Conservation (phyloP, 1,140 invertebrate genomes). For the Calliopsis andreniformis region DNA sequence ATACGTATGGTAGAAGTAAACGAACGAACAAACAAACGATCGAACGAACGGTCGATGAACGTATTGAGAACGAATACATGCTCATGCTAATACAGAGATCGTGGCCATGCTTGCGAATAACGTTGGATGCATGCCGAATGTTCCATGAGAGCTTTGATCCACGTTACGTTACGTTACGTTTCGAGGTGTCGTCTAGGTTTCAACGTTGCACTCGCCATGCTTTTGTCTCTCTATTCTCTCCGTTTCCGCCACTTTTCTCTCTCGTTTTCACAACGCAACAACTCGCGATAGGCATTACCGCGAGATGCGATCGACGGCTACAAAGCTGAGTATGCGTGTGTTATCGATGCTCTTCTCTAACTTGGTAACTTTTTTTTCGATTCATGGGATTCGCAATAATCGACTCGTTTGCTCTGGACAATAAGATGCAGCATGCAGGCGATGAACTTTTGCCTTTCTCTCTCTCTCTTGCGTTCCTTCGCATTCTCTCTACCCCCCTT, state of each 20-base stretch:
- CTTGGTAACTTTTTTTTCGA: not conserved
- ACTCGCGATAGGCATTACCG: not conserved
- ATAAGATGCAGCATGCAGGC: constrained; percentile 46
- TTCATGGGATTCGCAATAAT: constrained; percentile 3
- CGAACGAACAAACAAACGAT: constrained; percentile 48
- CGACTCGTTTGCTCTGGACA: constrained; percentile 33
- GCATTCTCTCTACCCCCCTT: not conserved
- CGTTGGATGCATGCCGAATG: constrained; percentile 67
- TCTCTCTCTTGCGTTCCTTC: not conserved
- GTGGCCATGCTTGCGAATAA: constrained; percentile 74
- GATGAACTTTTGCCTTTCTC: not conserved
- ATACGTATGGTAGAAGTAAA: constrained; percentile 52
- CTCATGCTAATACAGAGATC: constrained; percentile 74
- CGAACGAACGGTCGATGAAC: constrained; percentile 60
- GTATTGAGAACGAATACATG: constrained; percentile 74
- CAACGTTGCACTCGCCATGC: too few relatives aligned
- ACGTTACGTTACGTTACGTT: constrained; percentile 32
- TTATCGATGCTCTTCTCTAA: constrained; percentile 28
- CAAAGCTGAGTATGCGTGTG: constrained; percentile 20
- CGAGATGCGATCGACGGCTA: constrained; percentile 40
- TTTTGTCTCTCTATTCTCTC: not conserved
- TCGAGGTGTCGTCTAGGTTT: constrained; percentile 12
- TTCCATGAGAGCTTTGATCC: constrained; percentile 49
- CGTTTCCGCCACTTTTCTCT: not conserved
- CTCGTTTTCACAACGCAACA: not conserved